phyloP scores from a whole-genome alignment of 2,797 vertebrate species.

The Sebastes miniatus region DNA sequence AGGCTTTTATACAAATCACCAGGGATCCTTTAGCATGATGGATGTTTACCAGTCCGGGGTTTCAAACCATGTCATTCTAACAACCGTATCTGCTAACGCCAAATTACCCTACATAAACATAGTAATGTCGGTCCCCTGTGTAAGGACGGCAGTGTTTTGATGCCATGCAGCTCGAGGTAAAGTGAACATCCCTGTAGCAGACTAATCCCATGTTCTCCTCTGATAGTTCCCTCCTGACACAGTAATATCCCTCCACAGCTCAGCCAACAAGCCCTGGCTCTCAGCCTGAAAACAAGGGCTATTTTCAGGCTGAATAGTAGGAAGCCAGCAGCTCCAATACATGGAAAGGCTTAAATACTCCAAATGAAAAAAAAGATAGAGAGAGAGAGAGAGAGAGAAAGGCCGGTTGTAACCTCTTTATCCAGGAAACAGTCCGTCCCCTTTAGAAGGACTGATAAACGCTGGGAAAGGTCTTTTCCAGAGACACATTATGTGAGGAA shows the following conservation, averaged over 20 bases:
- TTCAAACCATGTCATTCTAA: constrained; percentile 32
- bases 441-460: constrained; percentile 68
- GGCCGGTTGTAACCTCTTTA: constrained; percentile 78
- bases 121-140: constrained; percentile 19
- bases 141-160: constrained; percentile 48
- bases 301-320: constrained; percentile 94
- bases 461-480: constrained; percentile 60
- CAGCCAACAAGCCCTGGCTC: constrained; percentile 86
- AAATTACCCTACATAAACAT: constrained; percentile 56
- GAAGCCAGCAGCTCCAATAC: constrained; percentile 87
- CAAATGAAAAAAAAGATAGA: constrained; percentile 40
- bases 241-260: constrained; percentile 75
- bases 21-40: background rate
- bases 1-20: constrained; percentile 21
- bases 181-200: constrained; percentile 73
- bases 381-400: constrained; percentile 54
- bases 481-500: constrained; percentile 62
- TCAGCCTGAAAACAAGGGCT: constrained; percentile 87
- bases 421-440: constrained; percentile 79
- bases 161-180: constrained; percentile 65
- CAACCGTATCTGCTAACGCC: constrained; percentile 17
- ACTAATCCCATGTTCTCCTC: constrained; percentile 75
- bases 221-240: constrained; percentile 76
- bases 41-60: constrained; percentile 15
- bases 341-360: constrained; percentile 80